Percentiles rank a stretch among this genome's conserved stretches.
These are phyloP conservation scores for Globodera rostochiensis DNA, from an alignment of 1,140 invertebrate genomes.

Conservation along the genomic window DNA sequence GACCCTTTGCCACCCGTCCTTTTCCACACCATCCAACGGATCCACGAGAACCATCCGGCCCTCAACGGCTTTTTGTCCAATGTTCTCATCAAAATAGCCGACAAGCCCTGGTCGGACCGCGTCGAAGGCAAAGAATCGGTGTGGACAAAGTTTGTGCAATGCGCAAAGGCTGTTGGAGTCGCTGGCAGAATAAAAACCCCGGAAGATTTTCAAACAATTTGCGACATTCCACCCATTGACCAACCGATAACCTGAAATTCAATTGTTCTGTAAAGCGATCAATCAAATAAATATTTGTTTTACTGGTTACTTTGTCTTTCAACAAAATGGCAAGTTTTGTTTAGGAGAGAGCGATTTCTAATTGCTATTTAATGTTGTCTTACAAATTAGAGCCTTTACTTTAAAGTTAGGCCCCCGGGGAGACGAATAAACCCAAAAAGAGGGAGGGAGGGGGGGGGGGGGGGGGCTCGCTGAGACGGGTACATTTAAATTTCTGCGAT, in stretches of 20 bases:
- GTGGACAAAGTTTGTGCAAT: constrained; percentile 35
- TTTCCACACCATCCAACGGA: constrained; percentile 51
- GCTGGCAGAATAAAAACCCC: background rate
- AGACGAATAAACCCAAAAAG: too few relatives aligned
- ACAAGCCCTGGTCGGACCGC: constrained; percentile 19
- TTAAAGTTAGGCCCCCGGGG: too few relatives aligned
- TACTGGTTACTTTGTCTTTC: too few relatives aligned
- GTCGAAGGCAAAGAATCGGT: constrained; percentile 18
- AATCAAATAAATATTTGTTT: too few relatives aligned
- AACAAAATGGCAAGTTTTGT: too few relatives aligned
- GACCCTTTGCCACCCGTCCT: constrained; percentile 44
- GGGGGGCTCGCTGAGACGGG: too few relatives aligned
- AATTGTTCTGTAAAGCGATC: too few relatives aligned
- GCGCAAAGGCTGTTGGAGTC: constrained; percentile 22
- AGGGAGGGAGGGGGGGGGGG: too few relatives aligned
- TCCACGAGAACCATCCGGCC: constrained; percentile 48
- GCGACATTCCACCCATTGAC: background rate
- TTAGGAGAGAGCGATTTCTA: too few relatives aligned
- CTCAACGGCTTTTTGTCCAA: constrained; percentile 57
- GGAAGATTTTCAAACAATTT: background rate
- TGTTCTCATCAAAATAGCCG: constrained; percentile 47
- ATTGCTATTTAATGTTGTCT: too few relatives aligned
- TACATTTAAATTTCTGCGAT: too few relatives aligned
- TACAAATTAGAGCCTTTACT: too few relatives aligned
- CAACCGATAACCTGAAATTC: background rate